Conservation (phyloP, 2,888 invertebrate species). For the Caenorhabditis drosophilae region DNA sequence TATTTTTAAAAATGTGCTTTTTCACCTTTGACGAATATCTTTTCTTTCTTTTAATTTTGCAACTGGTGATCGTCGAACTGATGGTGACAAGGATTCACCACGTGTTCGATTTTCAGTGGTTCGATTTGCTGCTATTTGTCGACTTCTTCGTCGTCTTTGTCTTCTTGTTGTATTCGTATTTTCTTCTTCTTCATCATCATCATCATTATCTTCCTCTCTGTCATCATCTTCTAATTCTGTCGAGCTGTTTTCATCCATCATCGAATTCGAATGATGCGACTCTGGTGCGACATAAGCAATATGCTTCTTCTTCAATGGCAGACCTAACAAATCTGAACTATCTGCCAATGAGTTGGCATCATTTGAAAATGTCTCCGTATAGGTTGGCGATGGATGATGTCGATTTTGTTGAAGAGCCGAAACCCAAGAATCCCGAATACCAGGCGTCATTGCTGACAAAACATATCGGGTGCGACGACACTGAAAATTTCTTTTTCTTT, state of each 20-base stretch:
- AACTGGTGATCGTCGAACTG: conserved; percentile 63
- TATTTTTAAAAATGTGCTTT: not conserved
- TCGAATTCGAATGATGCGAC: conserved; percentile 66
- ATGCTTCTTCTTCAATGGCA: conserved; percentile 63
- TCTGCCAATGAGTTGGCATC: conserved; percentile 64
- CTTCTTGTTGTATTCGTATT: conserved; percentile 22
- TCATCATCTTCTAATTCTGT: conserved; percentile 48
- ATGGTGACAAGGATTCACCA: conserved; percentile 54
- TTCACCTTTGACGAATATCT: conserved; percentile 42
- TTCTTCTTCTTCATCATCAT: not conserved
- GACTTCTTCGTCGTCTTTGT: conserved; percentile 32
- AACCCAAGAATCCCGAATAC: conserved; percentile 69
- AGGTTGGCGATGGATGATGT: conserved; percentile 67
- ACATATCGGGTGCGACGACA: conserved; percentile 62
- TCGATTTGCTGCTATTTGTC: conserved; percentile 19
- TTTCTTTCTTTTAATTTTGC: conserved; percentile 60
- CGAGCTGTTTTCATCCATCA: conserved; percentile 64
- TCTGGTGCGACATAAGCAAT: conserved; percentile 70
- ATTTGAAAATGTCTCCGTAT: conserved; percentile 56
- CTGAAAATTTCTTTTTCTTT: too few species aligned
- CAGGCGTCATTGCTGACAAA: conserved; percentile 69
- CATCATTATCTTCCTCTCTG: not conserved
- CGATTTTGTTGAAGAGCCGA: conserved; percentile 49
- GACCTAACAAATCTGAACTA: conserved; percentile 57
- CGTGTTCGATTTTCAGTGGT: conserved; percentile 8